Percentiles rank a stretch among this genome's conserved stretches.
Conservation (phyloP, 2,797 vertebrate species). For the Phalanger gymnotis region DNA sequence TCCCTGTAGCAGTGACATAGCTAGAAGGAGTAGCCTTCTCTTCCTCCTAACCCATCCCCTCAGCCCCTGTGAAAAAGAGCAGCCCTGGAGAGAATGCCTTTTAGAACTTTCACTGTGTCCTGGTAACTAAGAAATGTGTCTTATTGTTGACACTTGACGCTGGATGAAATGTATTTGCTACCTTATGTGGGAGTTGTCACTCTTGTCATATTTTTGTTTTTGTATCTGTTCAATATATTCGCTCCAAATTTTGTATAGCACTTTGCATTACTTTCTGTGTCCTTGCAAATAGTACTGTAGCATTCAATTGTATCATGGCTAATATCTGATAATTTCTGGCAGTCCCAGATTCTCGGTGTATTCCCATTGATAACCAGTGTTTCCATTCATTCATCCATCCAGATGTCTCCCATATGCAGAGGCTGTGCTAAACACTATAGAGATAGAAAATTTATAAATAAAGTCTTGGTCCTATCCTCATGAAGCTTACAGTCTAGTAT, state of each 20-base stretch:
- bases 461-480: neutral
- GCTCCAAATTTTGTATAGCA: neutral
- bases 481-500: neutral
- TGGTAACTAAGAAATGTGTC: neutral
- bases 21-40: neutral
- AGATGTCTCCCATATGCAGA: neutral
- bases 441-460: neutral
- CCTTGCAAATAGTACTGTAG: neutral
- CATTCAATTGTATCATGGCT: neutral
- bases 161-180: neutral
- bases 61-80: neutral
- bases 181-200: neutral
- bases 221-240: neutral
- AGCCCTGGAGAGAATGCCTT: neutral
- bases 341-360: neutral
- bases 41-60: neutral
- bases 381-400: neutral
- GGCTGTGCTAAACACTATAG: neutral
- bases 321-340: neutral
- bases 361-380: neutral
- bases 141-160: neutral
- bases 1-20: neutral
- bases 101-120: neutral
- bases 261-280: neutral
- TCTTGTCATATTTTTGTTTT: neutral